Evolutionary conservation across 2,113 vertebrate genomes (phyloP), one percentile per base, ranked within the genome.

Genomic region (Bubo scandiacus): DNA sequence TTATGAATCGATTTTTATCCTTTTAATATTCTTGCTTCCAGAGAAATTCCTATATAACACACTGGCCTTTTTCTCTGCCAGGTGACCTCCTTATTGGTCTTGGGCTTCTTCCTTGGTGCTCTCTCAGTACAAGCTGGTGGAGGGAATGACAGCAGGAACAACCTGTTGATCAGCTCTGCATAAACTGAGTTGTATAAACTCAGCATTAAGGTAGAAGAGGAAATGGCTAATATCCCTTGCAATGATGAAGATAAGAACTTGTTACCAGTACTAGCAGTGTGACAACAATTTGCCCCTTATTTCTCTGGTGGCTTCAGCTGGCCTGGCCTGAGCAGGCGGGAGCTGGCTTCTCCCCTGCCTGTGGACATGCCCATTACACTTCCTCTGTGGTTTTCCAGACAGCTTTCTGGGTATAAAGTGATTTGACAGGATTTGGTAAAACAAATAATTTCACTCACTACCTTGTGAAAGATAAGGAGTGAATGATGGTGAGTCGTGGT

Each of bases 21-120:
- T 86, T 83, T 93, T 78, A 66, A 88, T 93, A 81, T 55, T 94
- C 88, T 86, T 93, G 79, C 61, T 95, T 83, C 63, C 88, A 92
- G 92, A 88, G 63, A 71, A 90, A 67, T 36, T 92, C 38, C 63
- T 63, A 11, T 51, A 10, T 73, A 80, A 86, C 72, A 91, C 17
- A 16, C 20, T 15, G 47, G 38, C 63, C 51, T 86, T 77, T 82
- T 88, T 43, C 23, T 73, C 85, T 77, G 66, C 21, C 40, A 30
- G 36, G 47, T 83, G 62, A 72, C 18, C 16, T 55, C 63, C 55
- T 74, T 25, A 30, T 65, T 68, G 23, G 20, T 38, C 43, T 55
- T 9, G 49, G 29, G 10, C 43, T 89, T 29, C 15, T 27, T 90
- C n/a, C 66, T 59, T 57, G 29, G 42, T 58, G 49, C 13, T 43